Evolutionary conservation across 2,888 invertebrate genomes (phyloP), one percentile per base, ranked within the genome.

Genomic region (Sesamia inferens): DNA sequence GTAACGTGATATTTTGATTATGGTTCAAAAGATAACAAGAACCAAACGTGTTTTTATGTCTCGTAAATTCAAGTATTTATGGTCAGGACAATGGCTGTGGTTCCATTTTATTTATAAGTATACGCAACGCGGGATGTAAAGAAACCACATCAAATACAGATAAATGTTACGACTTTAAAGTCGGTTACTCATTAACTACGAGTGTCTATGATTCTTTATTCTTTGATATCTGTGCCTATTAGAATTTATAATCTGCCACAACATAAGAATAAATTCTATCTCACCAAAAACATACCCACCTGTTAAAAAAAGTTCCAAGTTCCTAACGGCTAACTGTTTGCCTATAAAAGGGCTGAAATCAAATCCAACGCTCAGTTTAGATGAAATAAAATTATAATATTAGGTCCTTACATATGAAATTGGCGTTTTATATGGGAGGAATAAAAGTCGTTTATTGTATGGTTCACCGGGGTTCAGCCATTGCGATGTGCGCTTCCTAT

Each of bases 1-100:
- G 95, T 92, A 94, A 95, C 89, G 81, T 87, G 92, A 95, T 92
- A 90, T 85, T 83, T 78, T 74, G 85, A 88, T 88, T 64, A 76
- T 76, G 47, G 71, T 61, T 68, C 31, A 76, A 79, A 79, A 71
- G 55, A 77, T 73, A 73, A 59, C 24, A 78, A 59, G 42, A 81
- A 77, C 55, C 59, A 22, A 83, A 85, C 81, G 70, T 64, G 76
- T 83, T 87, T 88, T 85, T 81, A 72, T 84, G 71, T 74, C 73
- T 77, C 75, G 61, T 82, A 84, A 84, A 85, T 84, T 72, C 63
- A 74, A 57, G 61, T 72, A 78, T 77, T 84, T 83, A 83, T 68
- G 61, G 65, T 65, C 54, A 65, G 68, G 65, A 82, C 51, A 63
- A 62, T 65, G 58, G 51, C 54, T 39, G 14, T 59, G 57, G 11